Percentiles rank a stretch among this genome's conserved stretches.
Evolutionary conservation across 1,140 invertebrate genomes (phyloP).

Genomic region (Phortica variegata): DNA sequence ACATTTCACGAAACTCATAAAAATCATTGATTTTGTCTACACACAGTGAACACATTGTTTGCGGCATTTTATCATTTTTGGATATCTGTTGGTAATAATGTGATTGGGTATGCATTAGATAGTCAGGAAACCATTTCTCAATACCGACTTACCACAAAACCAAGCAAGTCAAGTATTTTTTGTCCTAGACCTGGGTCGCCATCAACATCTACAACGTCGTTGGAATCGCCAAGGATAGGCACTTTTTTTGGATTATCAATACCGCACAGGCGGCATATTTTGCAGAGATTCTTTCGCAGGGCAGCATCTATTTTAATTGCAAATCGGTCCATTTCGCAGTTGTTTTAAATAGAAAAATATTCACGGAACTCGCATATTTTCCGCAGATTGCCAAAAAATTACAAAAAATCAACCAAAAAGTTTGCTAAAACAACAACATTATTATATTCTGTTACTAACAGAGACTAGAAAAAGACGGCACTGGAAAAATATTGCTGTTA

Average conservation of each 20-base stretch:
- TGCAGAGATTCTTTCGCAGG: slow-evolving; percentile 46
- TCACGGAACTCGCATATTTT: too few relatives aligned
- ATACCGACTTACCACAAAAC: slow-evolving; percentile 29
- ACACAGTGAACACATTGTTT: slow-evolving; percentile 62
- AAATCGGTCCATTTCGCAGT: slow-evolving; percentile 45
- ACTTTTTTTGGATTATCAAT: slow-evolving; percentile 52
- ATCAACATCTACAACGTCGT: slow-evolving; percentile 33
- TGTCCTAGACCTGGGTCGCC: slow-evolving; percentile 36
- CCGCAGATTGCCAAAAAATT: too few relatives aligned
- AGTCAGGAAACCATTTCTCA: background rate
- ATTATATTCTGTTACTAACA: too few relatives aligned
- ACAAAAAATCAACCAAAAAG: too few relatives aligned
- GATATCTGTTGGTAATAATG: slow-evolving; percentile 54
- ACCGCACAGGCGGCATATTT: slow-evolving; percentile 53
- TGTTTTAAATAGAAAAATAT: background rate
- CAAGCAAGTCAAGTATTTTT: slow-evolving; percentile 42
- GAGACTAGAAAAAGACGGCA: too few relatives aligned
- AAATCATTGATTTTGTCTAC: slow-evolving; percentile 66
- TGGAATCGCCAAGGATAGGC: slow-evolving; percentile 25
- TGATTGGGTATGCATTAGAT: background rate
- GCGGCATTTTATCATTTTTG: slow-evolving; percentile 62
- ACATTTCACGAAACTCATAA: slow-evolving; percentile 63
- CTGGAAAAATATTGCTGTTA: too few relatives aligned
- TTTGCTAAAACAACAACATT: too few relatives aligned
- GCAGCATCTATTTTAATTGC: slow-evolving; percentile 52